phyloP scores from a whole-genome alignment of 2,888 invertebrate genomes.

The Cyaniris semiargus region DNA sequence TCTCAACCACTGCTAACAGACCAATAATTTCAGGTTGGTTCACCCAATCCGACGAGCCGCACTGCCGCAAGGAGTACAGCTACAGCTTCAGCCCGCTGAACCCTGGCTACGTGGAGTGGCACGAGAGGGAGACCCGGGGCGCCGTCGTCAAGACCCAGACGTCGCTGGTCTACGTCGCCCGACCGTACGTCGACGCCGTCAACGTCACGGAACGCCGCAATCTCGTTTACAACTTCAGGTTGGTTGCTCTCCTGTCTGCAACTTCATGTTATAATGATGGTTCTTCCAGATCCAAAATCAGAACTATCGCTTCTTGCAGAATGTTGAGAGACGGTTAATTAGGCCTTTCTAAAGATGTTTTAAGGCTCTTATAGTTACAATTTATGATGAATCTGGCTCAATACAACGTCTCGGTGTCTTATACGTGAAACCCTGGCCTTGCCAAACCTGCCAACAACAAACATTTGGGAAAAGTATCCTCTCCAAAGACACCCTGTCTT shows the following conservation, averaged over 20 bases:
- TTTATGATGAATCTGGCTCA: too few species aligned
- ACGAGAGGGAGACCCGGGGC: constrained; percentile 86
- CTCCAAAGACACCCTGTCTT: too few species aligned
- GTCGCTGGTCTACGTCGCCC: constrained; percentile 88
- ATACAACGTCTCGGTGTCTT: too few species aligned
- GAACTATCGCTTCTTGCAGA: too few species aligned
- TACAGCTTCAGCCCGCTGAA: constrained; percentile 86
- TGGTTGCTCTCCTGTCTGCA: constrained; percentile 31
- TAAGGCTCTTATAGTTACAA: too few species aligned
- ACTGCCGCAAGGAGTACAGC: constrained; percentile 90
- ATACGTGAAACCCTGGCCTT: too few species aligned
- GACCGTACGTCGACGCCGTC: constrained; percentile 89
- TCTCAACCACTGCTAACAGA: background rate
- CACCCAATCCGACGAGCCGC: constrained; percentile 88
- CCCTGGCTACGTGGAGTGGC: constrained; percentile 91
- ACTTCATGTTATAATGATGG: background rate
- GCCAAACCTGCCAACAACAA: too few species aligned
- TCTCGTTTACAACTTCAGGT: constrained; percentile 90
- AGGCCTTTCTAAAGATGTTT: too few species aligned
- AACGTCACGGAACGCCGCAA: constrained; percentile 94
- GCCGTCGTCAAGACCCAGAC: constrained; percentile 81
- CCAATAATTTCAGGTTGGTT: constrained; percentile 85
- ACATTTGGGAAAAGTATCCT: too few species aligned
- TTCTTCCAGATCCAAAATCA: too few species aligned
- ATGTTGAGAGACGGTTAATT: background rate